Evolutionary conservation across 1,140 invertebrate species (phyloP), one percentile per base, ranked within the genome.

Genomic region (Drosophila micromelanica): DNA sequence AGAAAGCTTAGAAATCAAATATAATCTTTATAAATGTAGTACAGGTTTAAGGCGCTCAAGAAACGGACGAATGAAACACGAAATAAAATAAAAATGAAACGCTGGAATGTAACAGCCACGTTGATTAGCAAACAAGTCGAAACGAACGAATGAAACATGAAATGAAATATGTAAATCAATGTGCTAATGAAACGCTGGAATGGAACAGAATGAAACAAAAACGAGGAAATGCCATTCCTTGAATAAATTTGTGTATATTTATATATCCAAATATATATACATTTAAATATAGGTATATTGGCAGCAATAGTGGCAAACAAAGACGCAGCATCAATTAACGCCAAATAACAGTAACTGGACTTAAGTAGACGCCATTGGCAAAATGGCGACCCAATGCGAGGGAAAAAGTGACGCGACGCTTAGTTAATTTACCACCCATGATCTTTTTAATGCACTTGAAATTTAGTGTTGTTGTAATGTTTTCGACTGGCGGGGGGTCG

Each of bases 361-460:
- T 60, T 63, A 72, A 56, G 57, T 61, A 69, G 54, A 55, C 49
- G 64, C 32, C 30, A 48, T 48, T 68, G 55, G 15, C 45, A 27
- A 42, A 64, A 43, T 64, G 68, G 61, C 60, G 45, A 63, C 32
- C 40, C 42, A 67, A 49, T 23, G 20, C 20, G 20, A 3, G 20
- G 20, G 1, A 2, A 23, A 23, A 23, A 23, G 72, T 65, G 63
- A 84, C 78, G 69, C 67, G 59, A 49, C 80, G 67, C 67, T 80
- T 72, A 84, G 79, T 89, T 87, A 87, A 87, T 87, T 87, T 87
- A 87, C 84, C 84, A 89, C 84, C 84, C 84, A 77, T 84, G 84
- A 87, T 89, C 84, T 77, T 87, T 87, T 89, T 87, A 87, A 87
- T 87, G 84, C 85, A 87, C 84, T 89, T 77, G 79, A 87, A 89